Conservation (phyloP, 30 jellyfish, hydroid and myxozoan species). For the Turritopsis rubra region DNA sequence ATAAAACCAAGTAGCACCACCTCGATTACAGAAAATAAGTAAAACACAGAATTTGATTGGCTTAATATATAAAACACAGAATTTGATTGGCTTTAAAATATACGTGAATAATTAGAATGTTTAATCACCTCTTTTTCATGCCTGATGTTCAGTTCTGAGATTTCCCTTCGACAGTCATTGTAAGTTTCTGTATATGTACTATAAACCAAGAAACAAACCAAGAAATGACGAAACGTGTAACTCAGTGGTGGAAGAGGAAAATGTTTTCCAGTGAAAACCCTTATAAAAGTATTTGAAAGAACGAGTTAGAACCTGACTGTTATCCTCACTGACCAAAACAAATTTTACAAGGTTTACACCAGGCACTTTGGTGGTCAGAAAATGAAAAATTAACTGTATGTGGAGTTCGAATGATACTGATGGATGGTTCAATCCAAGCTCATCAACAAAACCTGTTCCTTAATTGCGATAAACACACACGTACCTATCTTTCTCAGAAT, state of each 20-base stretch:
- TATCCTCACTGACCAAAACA: too few species aligned
- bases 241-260: not conserved
- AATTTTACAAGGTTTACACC: too few species aligned
- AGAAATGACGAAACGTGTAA: not conserved
- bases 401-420: too few species aligned
- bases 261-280: not conserved
- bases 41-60: slow-evolving; percentile 3
- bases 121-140: slow-evolving; percentile 63
- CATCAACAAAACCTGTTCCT: not conserved
- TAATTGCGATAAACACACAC: not conserved
- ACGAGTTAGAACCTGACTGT: too few species aligned
- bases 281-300: too few species aligned
- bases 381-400: too few species aligned
- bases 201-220: not conserved
- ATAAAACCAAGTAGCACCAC: not conserved
- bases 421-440: not conserved
- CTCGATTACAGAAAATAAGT: too few species aligned
- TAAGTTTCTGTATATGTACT: slow-evolving; percentile 62
- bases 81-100: not conserved
- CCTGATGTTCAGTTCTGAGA: slow-evolving; percentile 44
- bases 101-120: too few species aligned
- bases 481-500: slow-evolving; percentile 80
- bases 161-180: slow-evolving; percentile 59
- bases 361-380: too few species aligned
- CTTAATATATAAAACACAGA: not conserved